These are phyloP conservation scores for Pelecanus crispus DNA, from an alignment of 2,113 vertebrate genomes.

Conservation along the genomic window DNA sequence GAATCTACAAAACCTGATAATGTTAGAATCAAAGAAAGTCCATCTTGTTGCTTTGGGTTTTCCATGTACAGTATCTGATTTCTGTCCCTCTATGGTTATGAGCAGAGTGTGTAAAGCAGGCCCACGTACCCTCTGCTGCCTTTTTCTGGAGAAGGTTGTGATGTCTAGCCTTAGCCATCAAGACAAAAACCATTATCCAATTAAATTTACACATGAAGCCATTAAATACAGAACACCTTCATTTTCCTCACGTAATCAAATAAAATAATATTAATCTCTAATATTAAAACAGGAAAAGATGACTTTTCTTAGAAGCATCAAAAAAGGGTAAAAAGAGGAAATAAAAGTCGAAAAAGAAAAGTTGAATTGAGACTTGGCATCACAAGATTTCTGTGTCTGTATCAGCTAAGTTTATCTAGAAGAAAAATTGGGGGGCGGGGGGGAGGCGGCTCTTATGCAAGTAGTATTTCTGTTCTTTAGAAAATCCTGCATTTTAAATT, in stretches of 20 bases:
- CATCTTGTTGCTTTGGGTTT: neutral
- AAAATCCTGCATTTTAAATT: neutral
- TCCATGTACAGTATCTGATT: accelerated
- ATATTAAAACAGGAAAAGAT: neutral
- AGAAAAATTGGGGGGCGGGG: neutral
- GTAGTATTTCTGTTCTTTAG: neutral
- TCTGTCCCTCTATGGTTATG: accelerated
- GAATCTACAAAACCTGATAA: neutral
- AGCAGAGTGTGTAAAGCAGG: neutral
- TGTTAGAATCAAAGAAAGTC: neutral
- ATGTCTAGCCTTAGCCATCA: neutral
- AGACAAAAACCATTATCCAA: neutral
- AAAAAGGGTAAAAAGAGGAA: neutral
- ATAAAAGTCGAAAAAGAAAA: neutral
- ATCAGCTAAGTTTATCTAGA: neutral
- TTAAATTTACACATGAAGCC: neutral
- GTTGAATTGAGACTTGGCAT: neutral
- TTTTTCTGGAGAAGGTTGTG: neutral
- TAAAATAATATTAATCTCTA: neutral
- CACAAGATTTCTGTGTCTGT: neutral
- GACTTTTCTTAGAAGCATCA: neutral
- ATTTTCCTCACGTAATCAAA: neutral
- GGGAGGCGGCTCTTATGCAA: neutral
- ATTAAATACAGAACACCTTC: neutral
- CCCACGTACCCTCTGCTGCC: accelerated